A percentile compares a stretch with the other conserved stretches of the same genome.
Evolutionary conservation across 2,113 vertebrate genomes (phyloP).

Genomic region (Coturnix japonica): DNA sequence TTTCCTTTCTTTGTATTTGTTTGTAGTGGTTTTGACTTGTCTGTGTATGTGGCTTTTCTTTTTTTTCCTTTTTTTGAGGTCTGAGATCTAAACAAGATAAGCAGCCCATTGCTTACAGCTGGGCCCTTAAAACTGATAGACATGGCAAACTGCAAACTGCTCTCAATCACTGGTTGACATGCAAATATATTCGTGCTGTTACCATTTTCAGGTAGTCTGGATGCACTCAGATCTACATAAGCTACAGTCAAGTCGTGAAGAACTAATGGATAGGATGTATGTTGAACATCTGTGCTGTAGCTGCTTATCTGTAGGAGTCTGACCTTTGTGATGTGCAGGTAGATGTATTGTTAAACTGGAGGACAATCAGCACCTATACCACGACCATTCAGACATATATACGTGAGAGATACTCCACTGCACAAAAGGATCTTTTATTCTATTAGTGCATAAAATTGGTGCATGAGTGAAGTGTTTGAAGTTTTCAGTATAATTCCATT

Average conservation of each 20-base stretch:
- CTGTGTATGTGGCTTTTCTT: background rate
- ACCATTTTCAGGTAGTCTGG: background rate
- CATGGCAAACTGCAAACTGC: background rate
- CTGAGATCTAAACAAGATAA: background rate
- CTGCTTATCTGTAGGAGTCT: background rate
- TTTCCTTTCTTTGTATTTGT: background rate
- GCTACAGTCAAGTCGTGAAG: background rate
- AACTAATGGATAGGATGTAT: background rate
- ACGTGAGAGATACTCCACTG: background rate
- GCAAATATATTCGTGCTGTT: background rate
- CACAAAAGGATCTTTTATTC: background rate
- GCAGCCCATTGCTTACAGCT: background rate
- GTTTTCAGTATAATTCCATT: background rate
- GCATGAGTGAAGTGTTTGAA: background rate
- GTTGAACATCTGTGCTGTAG: background rate
- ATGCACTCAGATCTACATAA: background rate
- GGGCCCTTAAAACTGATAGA: background rate
- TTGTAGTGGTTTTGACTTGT: background rate
- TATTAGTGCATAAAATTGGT: background rate
- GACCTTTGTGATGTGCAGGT: background rate
- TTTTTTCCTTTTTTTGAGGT: background rate
- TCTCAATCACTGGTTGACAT: background rate
- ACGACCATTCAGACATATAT: background rate
- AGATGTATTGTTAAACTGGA: background rate
- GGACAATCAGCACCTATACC: fast-evolving